Percentiles rank a stretch among this genome's conserved stretches.
phyloP scores from a whole-genome alignment of 2,113 vertebrate species.

The Campylomormyrus numenius region DNA sequence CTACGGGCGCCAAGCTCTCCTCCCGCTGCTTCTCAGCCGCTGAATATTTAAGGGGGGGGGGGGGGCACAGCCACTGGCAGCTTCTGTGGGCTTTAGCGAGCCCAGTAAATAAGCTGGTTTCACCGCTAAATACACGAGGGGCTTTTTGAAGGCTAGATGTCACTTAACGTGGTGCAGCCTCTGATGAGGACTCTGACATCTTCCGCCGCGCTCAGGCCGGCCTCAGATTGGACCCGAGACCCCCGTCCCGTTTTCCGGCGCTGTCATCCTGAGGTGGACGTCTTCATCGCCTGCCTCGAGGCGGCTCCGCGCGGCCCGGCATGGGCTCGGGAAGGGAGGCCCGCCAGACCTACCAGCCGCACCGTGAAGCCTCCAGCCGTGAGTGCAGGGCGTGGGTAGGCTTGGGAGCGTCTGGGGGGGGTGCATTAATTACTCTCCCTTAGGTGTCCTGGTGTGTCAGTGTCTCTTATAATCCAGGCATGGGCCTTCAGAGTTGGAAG shows the following conservation, averaged over 20 bases:
- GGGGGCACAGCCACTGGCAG: conserved; percentile 44
- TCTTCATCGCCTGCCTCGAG: conserved; percentile 34
- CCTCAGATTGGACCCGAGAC: conserved; percentile 26
- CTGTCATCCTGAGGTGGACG: conserved; percentile 43
- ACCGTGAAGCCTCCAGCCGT: background rate
- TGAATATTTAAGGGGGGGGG: conserved; percentile 60
- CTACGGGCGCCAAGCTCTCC: conserved; percentile 30
- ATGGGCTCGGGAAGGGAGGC: background rate
- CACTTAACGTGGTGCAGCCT: conserved; percentile 53
- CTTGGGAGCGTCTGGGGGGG: background rate
- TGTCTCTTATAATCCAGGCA: background rate
- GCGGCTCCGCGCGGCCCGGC: background rate
- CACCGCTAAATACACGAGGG: conserved; percentile 54
- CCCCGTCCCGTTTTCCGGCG: conserved; percentile 19
- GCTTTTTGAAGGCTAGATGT: conserved; percentile 54
- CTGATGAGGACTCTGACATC: conserved; percentile 40
- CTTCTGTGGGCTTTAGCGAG: conserved; percentile 57
- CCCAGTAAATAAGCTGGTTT: conserved; percentile 62
- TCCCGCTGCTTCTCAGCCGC: conserved; percentile 49
- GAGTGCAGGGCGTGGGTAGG: background rate
- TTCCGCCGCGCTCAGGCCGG: conserved; percentile 40
- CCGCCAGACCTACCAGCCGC: background rate
- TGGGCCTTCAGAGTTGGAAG: background rate
- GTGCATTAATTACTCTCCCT: background rate
- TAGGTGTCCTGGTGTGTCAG: background rate